These are phyloP conservation scores for Sycophila sp. DNA, from an alignment of 1,140 invertebrate species.

Conservation along the genomic window DNA sequence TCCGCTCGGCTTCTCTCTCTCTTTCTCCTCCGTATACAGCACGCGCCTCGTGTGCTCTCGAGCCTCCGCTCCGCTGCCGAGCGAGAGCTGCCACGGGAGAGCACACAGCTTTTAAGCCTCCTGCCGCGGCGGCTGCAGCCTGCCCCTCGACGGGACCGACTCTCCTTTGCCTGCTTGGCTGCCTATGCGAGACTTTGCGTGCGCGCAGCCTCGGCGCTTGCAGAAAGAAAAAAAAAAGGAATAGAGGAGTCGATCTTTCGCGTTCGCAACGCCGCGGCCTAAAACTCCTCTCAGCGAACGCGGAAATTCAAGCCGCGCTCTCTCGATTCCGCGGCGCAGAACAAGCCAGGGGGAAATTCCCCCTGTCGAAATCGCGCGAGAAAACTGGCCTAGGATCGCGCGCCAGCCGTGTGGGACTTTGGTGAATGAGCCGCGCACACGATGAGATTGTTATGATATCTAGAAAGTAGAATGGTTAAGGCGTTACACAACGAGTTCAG, in stretches of 20 bases:
- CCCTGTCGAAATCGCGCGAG: neutral
- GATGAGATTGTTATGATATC: neutral
- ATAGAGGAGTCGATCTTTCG: too few relatives aligned
- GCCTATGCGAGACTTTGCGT: conserved; percentile 3
- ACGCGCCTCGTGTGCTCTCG: too few relatives aligned
- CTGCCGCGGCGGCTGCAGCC: too few relatives aligned
- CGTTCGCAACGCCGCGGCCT: too few relatives aligned
- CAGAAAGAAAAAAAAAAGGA: neutral
- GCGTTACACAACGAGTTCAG: neutral
- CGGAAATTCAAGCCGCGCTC: too few relatives aligned
- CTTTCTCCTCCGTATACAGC: too few relatives aligned
- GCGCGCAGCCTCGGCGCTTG: neutral
- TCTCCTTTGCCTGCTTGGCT: conserved; percentile 11
- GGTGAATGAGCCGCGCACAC: neutral
- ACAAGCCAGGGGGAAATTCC: neutral
- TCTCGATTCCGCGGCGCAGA: neutral
- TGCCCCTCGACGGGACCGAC: too few relatives aligned
- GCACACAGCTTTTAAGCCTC: neutral
- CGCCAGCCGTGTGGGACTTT: neutral
- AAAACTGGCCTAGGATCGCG: neutral
- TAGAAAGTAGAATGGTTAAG: neutral
- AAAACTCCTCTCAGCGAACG: too few relatives aligned
- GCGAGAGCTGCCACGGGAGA: neutral
- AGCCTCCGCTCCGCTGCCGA: neutral
- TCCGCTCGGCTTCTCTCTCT: neutral